Base-by-base conservation (phyloP, 2,113 vertebrate species). In the Chaenocephalus aceratus region DNA sequence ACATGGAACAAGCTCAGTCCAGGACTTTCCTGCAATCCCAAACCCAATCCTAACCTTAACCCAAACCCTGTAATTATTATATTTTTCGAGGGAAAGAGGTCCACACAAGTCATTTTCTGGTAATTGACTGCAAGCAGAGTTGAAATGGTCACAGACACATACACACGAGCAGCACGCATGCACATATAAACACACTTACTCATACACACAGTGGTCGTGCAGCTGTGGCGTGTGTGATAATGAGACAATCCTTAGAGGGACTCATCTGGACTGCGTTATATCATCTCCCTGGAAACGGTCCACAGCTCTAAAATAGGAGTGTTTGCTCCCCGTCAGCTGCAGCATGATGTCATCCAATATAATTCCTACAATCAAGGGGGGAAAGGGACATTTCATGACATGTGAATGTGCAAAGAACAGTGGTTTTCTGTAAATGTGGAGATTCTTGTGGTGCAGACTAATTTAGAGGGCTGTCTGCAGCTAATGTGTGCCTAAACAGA, bases 221-320 rank as follows among this genome's bases (percentile, higher is more conserved):
- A 90, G 89, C 90, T 91, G 91, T 26, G 69, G 89, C 45, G 36
- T 85, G 88, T 93, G 91, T 85, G 91, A 91, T 94, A 94, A 93
- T 93, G 91, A 93, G 89, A 91, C 89, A 93, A 91, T 92, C 90
- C 80, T 89, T 88, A 80, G 86, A 91, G 91, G 80, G 87, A 62
- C 86, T 91, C 92, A 93, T 94, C 92, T 93, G 89, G 91, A 92
- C 79, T 87, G 82, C 12, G 84, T 93, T 93, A 92, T 91, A 92
- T 91, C 93, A 92, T 94, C 84, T 77, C 90, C 72, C 79, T 92
- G 93, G 91, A 92, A 90, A 90, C 75, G 1, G 45, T 86, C 89
- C 91, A 87, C 87, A 15, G 79, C 86, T 86, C 86, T 88, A 91
- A 92, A 91, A 91, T 90, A 86, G 82, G 86, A 90, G 81, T 83